Conservation (phyloP, 1,140 invertebrate genomes). For the Lordiphosa clarofinis region DNA sequence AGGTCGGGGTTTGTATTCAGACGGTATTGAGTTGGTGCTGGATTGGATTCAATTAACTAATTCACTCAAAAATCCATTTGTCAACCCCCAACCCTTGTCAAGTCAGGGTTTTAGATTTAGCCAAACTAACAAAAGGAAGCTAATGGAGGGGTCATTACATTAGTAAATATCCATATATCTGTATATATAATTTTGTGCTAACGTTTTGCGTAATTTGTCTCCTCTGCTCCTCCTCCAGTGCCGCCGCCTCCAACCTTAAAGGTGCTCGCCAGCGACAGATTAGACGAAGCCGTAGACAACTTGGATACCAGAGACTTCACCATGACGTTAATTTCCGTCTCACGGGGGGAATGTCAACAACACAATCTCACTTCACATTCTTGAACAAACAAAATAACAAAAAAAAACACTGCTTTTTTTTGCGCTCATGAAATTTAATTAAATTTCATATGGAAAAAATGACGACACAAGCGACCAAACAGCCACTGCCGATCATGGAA, state of each 20-base stretch:
- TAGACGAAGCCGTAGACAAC: conserved; percentile 70
- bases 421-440: conserved; percentile 25
- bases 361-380: conserved; percentile 23
- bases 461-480: conserved; percentile 10
- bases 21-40: too few species aligned
- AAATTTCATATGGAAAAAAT: conserved; percentile 14
- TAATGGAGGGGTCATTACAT: too few species aligned
- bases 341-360: conserved; percentile 7
- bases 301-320: conserved; percentile 77
- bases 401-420: conserved; percentile 1
- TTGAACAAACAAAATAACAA: conserved; percentile 3
- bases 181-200: conserved; percentile 39
- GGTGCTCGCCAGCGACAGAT: conserved; percentile 69
- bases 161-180: not conserved
- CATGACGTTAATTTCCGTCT: conserved; percentile 34
- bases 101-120: too few species aligned
- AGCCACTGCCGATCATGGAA: conserved; percentile 45
- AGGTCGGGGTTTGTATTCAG: too few species aligned
- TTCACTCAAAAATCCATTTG: too few species aligned
- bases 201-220: conserved; percentile 78
- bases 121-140: too few species aligned
- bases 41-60: too few species aligned
- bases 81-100: too few species aligned
- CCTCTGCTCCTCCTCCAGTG: conserved; percentile 40
- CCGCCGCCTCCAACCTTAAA: conserved; percentile 50